A percentile compares a stretch with the other conserved stretches of the same genome.
These are phyloP conservation scores for Chelmon rostratus DNA, from an alignment of 2,797 vertebrate genomes.

Conservation along the genomic window DNA sequence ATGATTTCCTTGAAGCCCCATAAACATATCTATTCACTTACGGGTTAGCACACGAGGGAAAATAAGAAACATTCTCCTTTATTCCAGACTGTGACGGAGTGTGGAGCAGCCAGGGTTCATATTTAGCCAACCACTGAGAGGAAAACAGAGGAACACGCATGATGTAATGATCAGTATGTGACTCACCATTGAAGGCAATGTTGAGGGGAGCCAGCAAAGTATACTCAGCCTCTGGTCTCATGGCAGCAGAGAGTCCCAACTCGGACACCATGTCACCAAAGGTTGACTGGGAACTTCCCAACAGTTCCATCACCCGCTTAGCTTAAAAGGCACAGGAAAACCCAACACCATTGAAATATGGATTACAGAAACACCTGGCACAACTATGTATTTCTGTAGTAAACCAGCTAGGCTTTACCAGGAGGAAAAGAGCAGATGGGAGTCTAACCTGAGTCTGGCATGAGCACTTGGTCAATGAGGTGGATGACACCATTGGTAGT, in stretches of 20 bases:
- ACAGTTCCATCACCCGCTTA: conserved; percentile 94
- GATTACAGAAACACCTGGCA: background rate
- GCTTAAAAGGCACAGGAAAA: conserved; percentile 83
- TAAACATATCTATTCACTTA: conserved; percentile 4
- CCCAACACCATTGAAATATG: conserved; percentile 31
- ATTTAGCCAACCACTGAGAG: conserved; percentile 32
- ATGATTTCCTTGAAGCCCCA: background rate
- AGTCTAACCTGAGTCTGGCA: conserved; percentile 95
- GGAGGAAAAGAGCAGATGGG: background rate
- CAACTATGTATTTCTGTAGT: background rate
- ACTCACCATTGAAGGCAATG: conserved; percentile 91
- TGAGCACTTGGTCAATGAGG: conserved; percentile 92
- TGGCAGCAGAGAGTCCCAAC: conserved; percentile 88
- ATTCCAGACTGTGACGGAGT: conserved; percentile 25
- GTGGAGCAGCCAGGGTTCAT: conserved; percentile 5
- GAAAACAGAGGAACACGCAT: conserved; percentile 23
- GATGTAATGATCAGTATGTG: conserved; percentile 32
- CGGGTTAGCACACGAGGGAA: conserved; percentile 13
- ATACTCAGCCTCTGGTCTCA: conserved; percentile 90
- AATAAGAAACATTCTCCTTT: conserved; percentile 9
- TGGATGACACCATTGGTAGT: conserved; percentile 97
- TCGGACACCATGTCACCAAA: conserved; percentile 93
- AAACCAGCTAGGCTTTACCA: background rate
- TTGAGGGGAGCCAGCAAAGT: conserved; percentile 95
- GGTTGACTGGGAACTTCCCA: conserved; percentile 89